Conservation (phyloP, 2,888 invertebrate genomes). For the Tineola bisselliella region DNA sequence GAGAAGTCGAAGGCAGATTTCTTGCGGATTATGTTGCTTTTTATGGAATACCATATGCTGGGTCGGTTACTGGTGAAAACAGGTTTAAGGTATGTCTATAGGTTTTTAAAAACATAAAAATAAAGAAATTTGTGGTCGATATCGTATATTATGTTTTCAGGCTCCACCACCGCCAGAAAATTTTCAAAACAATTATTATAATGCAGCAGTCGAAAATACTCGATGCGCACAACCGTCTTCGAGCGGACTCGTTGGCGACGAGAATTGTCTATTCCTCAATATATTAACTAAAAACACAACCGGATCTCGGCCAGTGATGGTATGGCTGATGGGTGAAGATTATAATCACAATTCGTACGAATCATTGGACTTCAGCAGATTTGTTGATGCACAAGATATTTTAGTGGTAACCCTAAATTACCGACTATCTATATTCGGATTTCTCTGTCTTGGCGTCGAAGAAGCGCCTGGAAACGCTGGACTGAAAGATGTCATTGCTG, state of each 20-base stretch:
- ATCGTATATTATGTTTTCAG: not conserved
- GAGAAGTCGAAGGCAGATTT: slow-evolving; percentile 32
- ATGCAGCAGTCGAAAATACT: slow-evolving; percentile 1
- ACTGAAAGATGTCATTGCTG: slow-evolving; percentile 83
- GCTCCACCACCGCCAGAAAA: slow-evolving; percentile 13
- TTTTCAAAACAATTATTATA: not conserved
- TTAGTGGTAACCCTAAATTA: slow-evolving; percentile 74
- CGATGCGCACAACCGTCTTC: slow-evolving; percentile 36
- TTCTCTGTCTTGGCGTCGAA: slow-evolving; percentile 68
- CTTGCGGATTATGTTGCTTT: slow-evolving; percentile 29
- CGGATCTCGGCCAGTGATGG: slow-evolving; percentile 41
- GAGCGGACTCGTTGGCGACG: slow-evolving; percentile 40
- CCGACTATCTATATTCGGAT: slow-evolving; percentile 77
- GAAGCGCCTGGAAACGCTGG: slow-evolving; percentile 86
- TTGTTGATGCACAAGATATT: slow-evolving; percentile 69
- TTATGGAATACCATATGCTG: slow-evolving; percentile 47
- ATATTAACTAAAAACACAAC: slow-evolving; percentile 39
- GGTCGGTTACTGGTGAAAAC: slow-evolving; percentile 15
- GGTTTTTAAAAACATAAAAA: not conserved
- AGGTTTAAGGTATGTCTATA: slow-evolving; percentile 18
- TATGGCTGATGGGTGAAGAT: slow-evolving; percentile 48
- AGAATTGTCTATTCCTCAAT: slow-evolving; percentile 46
- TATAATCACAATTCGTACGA: slow-evolving; percentile 27
- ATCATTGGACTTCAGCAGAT: slow-evolving; percentile 56
- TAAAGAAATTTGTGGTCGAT: too few species aligned